These are phyloP conservation scores for Cistogaster globosa DNA, from an alignment of 2,888 invertebrate species.

Conservation along the genomic window DNA sequence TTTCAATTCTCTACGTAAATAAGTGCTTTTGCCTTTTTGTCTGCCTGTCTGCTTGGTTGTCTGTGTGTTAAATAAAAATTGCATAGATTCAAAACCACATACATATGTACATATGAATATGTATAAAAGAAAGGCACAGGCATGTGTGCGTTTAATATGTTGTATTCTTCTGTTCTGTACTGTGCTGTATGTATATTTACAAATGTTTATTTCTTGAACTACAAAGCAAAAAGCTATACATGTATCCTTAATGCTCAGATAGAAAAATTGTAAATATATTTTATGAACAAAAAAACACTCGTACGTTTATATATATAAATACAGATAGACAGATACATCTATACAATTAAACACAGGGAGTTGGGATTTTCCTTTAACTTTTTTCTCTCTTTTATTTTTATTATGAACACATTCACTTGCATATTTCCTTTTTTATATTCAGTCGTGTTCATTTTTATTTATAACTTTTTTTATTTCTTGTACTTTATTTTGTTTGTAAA, in stretches of 20 bases:
- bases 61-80: constrained; percentile 18
- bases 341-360: constrained; percentile 23
- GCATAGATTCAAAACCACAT: constrained; percentile 35
- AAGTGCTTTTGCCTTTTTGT: neutral
- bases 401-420: neutral
- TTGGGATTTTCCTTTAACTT: constrained; percentile 3
- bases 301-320: neutral
- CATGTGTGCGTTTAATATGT: too few relatives aligned
- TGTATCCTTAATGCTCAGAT: constrained; percentile 38
- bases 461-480: constrained; percentile 18
- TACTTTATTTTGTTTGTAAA: constrained; percentile 50
- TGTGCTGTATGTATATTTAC: neutral
- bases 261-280: constrained; percentile 43
- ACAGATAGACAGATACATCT: constrained; percentile 9
- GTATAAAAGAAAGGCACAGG: neutral
- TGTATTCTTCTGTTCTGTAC: too few relatives aligned
- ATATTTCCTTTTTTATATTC: constrained; percentile 8
- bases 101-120: neutral
- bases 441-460: neutral
- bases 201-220: constrained; percentile 48
- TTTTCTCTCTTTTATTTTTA: neutral
- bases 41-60: neutral
- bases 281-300: constrained; percentile 5
- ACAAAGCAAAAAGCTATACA: constrained; percentile 30
- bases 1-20: constrained; percentile 6